Conservation (phyloP, 2,113 vertebrate genomes). For the Sigmodon hispidus region DNA sequence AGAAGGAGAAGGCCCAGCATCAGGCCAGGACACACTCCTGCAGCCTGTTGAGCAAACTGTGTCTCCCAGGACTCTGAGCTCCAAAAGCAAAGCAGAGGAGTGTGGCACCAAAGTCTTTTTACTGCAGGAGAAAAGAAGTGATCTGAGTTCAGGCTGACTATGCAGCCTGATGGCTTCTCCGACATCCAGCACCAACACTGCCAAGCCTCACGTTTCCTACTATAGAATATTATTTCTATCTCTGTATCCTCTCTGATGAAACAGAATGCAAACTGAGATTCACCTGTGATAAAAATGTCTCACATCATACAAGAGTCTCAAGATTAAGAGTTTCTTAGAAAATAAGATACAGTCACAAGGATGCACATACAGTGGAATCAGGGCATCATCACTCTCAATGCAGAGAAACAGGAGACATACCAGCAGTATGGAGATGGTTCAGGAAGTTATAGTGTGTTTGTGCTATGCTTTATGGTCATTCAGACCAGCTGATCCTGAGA, state of each 20-base stretch:
- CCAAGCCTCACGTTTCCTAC: not conserved
- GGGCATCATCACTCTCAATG: not conserved
- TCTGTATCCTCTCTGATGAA: not conserved
- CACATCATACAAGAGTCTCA: not conserved
- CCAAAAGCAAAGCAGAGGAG: not conserved
- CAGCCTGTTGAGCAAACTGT: too few species aligned
- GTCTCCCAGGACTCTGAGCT: not conserved
- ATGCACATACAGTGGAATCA: not conserved
- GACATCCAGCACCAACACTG: not conserved
- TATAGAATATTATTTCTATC: not conserved
- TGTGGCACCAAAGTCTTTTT: not conserved
- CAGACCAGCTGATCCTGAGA: not conserved
- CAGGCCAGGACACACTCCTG: rapidly evolving
- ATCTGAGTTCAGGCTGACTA: not conserved
- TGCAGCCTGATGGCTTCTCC: too few species aligned
- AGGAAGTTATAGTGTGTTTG: not conserved
- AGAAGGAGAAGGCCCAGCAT: not conserved
- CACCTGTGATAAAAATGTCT: not conserved
- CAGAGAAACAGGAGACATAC: not conserved
- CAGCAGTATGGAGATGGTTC: not conserved
- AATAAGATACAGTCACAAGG: not conserved
- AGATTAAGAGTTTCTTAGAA: not conserved
- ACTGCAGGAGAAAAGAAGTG: not conserved
- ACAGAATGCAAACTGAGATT: not conserved
- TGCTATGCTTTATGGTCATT: too few species aligned